Base-by-base conservation (phyloP, 2,888 invertebrate species). In the Caenorhabditis sp. region DNA sequence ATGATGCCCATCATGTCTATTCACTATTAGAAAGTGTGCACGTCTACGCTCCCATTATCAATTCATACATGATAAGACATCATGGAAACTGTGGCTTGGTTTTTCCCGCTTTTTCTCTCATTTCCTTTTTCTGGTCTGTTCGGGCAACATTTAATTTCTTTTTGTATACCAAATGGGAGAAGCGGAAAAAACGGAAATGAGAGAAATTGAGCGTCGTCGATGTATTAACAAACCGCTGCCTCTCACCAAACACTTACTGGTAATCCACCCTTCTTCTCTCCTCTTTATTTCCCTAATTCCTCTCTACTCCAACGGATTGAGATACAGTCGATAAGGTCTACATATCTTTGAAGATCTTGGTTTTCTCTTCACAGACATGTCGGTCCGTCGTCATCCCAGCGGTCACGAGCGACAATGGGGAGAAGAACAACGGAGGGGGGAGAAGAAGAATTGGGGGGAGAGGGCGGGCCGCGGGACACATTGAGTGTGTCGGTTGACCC, bases 341-440 rank as follows among this genome's bases (percentile, higher is more conserved):
- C 58, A 70, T 77, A 69, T 77, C 79, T 79, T 70, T 49, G 41
- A 79, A 79, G 56, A 70, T 70, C 79, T 70, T 31, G 22, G 35
- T 61, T 28, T 63, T 44, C 35, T 38, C 47, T 26, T 59, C 69
- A n/a, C 54, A 70, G 66, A 69, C 61, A 47, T 49, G 68, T 26
- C 26, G 26, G 54, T 38, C 38, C 38, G 12, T 49, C 61, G 74
- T 38, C 51, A 64, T 64, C 64, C 51, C 54, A 51, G 54, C 41
- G 41, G 76, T 69, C 68, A 76, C 68, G 61, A 58, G 76, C 69
- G 76, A 77, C 66, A 76, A 76, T 75, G 49, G 22, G 54, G 19
- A 54, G 59, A 61, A 70, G 56, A 64, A 68, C 68, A 66, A 66
- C 51, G 63, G 63, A 38, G 14, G 44, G 44, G 44, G 19, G 66